Evolutionary conservation across 2,113 vertebrate genomes (phyloP), one percentile per base, ranked within the genome.

Genomic region (Empidonax traillii): DNA sequence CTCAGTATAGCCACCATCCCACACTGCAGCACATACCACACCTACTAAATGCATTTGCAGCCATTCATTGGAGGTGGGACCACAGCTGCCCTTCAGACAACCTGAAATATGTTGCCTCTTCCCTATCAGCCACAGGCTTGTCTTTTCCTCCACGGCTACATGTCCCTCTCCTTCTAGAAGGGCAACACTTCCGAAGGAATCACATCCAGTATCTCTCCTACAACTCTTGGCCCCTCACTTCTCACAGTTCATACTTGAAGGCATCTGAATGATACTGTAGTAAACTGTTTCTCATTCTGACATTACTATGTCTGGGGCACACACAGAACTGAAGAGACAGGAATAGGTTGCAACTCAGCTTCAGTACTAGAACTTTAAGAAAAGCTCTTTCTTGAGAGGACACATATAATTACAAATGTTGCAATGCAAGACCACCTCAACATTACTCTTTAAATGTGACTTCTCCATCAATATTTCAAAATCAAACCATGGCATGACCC

Each of bases 141-240:
- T 67, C 25, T 17, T 41, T 33, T 75, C 19, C 44, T 41, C 44
- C 31, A 27, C 31, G 51, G n/a, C 66, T 41, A 56, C 0, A 0
- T 56, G 17, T 94, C 59, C 3, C 12, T 46, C n/a, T 82, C 30
- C 13, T 61, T 83, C 72, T 46, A n/a, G 44, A 72, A 78, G 59
- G 30, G 21, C 62, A 94, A 58, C 1, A 1, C 23, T 79, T 75
- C 73, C 20, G 27, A 79, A 53, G n/a, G 35, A 84, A 81, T 20
- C 33, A 75, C 49, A n/a, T 51, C 39, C 44, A 77, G 28, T 35
- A 56, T 30, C 49, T 65, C 49, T 73, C n/a, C 14, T 27, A 56
- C 15, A 80, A 28, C 24, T 44, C 82, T 9, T 19, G 35, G 15
- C 51, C 47, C 55, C 59, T 73, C 8, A 37, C 30, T 85, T 67